Evolutionary conservation across 2,113 vertebrate species (phyloP).

Genomic region (Menidia beryllina): DNA sequence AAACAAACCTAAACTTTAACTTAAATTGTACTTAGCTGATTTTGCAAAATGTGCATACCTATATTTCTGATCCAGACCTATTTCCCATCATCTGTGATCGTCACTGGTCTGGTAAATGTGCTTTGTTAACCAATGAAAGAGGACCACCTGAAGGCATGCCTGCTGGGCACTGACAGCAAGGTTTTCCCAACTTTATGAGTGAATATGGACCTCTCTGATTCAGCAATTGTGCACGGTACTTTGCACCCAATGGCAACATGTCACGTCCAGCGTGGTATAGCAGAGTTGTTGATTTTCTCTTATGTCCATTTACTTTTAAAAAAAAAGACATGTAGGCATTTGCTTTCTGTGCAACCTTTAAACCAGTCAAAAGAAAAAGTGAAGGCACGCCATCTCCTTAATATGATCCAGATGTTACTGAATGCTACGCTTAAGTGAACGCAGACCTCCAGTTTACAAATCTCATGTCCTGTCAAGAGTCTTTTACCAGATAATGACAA

Average conservation of each 20-base stretch:
- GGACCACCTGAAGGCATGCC: constrained; percentile 21
- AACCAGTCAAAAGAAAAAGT: constrained; percentile 5
- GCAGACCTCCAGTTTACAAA: constrained; percentile 30
- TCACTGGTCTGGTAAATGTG: constrained; percentile 17
- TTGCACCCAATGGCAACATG: background rate
- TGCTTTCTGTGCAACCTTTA: constrained; percentile 13
- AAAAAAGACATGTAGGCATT: constrained; percentile 23
- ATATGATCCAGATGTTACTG: constrained; percentile 44
- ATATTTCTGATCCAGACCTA: constrained; percentile 1
- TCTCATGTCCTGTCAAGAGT: constrained; percentile 27
- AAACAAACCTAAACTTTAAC: constrained; percentile 10
- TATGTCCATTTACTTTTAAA: constrained; percentile 6
- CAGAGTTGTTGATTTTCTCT: background rate
- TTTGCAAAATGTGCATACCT: constrained; percentile 26
- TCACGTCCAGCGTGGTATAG: background rate
- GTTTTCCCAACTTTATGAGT: constrained; percentile 50
- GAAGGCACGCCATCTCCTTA: constrained; percentile 1
- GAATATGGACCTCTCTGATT: constrained; percentile 1
- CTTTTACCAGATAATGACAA: constrained; percentile 29
- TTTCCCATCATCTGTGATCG: constrained; percentile 37
- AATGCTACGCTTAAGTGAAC: constrained; percentile 1
- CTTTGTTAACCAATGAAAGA: constrained; percentile 38
- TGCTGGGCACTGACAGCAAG: constrained; percentile 17
- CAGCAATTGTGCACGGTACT: constrained; percentile 14
- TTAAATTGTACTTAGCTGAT: background rate